phyloP scores from a whole-genome alignment of 2,888 invertebrate species.

The Phymatocera aterrima region DNA sequence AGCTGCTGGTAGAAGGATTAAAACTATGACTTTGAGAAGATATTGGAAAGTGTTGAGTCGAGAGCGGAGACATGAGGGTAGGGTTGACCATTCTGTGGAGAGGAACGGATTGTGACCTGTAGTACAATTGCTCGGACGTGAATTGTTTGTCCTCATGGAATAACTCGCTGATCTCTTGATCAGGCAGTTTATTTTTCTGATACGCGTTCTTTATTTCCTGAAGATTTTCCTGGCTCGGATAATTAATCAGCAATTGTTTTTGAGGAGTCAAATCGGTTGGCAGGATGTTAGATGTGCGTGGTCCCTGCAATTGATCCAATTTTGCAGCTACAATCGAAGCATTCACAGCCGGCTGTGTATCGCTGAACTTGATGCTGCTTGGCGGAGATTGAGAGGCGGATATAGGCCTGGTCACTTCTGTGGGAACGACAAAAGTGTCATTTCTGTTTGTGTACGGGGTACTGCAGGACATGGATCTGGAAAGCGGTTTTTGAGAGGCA shows the following conservation, averaged over 20 bases:
- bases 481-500: conserved; percentile 62
- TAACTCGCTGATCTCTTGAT: conserved; percentile 80
- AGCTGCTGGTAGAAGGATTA: conserved; percentile 78
- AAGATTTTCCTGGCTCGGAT: conserved; percentile 71
- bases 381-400: conserved; percentile 62
- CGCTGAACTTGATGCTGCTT: conserved; percentile 59
- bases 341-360: conserved; percentile 58
- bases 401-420: conserved; percentile 59
- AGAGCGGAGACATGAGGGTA: conserved; percentile 72
- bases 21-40: conserved; percentile 65
- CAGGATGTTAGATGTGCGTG: conserved; percentile 54
- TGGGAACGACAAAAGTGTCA: conserved; percentile 69
- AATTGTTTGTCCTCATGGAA: conserved; percentile 78
- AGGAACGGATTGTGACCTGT: conserved; percentile 89
- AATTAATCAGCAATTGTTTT: conserved; percentile 70
- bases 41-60: conserved; percentile 64
- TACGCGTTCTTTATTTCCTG: conserved; percentile 64
- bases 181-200: conserved; percentile 64
- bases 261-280: conserved; percentile 63
- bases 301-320: conserved; percentile 38
- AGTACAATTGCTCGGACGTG: conserved; percentile 66
- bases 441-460: conserved; percentile 65
- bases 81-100: conserved; percentile 78
- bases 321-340: conserved; percentile 51
- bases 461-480: conserved; percentile 71